These are phyloP conservation scores for Pseudobourletiella spinata DNA, from an alignment of 1,140 invertebrate species.

Conservation along the genomic window DNA sequence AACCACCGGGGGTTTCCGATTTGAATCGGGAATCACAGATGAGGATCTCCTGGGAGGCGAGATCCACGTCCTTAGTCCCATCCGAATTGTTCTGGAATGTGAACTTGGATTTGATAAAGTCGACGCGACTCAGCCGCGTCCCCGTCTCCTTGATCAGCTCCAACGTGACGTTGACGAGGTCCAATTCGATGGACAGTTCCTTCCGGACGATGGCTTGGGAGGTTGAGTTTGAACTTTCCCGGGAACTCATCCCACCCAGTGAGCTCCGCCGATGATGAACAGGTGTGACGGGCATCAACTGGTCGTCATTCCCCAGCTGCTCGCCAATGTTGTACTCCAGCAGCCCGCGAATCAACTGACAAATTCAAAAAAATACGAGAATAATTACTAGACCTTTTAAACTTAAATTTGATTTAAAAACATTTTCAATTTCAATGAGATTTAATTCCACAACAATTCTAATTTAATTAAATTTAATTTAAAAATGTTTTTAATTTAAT, in stretches of 20 bases:
- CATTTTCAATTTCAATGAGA: no score
- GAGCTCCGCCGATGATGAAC: background rate
- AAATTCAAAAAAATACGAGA: background rate
- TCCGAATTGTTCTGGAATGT: slow-evolving; percentile 77
- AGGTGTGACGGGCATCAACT: slow-evolving; percentile 16
- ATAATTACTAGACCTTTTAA: background rate
- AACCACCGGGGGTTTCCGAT: background rate
- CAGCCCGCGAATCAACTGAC: slow-evolving; percentile 65
- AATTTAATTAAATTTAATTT: no score
- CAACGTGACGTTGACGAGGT: slow-evolving; percentile 79
- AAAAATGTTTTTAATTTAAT: no score
- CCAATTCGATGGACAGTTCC: slow-evolving; percentile 56
- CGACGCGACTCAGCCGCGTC: slow-evolving; percentile 68
- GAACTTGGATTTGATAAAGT: slow-evolving; percentile 83
- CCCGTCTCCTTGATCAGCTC: slow-evolving; percentile 51
- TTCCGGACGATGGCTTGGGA: background rate
- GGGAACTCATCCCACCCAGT: background rate
- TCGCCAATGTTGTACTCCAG: slow-evolving; percentile 89
- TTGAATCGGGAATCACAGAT: slow-evolving; percentile 62
- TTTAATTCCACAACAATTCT: no score
- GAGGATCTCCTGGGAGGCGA: slow-evolving; percentile 85
- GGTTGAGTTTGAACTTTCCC: background rate
- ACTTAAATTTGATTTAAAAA: background rate
- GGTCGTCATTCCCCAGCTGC: slow-evolving; percentile 49
- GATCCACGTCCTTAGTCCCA: slow-evolving; percentile 79